phyloP scores from a whole-genome alignment of 1,140 invertebrate genomes.

The Coenobita brevimanus region DNA sequence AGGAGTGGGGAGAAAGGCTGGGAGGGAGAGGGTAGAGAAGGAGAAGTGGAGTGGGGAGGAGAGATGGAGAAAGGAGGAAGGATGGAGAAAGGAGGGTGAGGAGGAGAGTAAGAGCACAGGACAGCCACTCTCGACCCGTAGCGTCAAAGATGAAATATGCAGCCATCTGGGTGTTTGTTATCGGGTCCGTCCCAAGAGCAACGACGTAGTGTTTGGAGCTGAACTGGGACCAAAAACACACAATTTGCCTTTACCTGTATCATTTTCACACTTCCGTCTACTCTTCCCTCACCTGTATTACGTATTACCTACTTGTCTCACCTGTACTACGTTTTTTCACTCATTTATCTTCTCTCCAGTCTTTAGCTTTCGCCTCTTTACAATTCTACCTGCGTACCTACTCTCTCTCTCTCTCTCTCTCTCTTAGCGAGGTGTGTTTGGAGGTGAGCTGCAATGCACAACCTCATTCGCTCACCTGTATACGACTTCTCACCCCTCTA shows the following conservation, averaged over 20 bases:
- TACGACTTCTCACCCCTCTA: too few relatives aligned
- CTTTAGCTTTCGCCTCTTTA: not conserved
- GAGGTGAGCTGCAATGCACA: not conserved
- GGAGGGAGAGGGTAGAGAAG: not conserved
- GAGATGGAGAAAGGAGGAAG: not conserved
- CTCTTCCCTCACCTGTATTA: not conserved
- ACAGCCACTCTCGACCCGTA: not conserved
- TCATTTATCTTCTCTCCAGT: too few relatives aligned
- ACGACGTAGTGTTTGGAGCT: too few relatives aligned
- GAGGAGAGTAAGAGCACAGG: not conserved
- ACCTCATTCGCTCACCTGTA: too few relatives aligned
- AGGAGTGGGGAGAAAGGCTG: too few relatives aligned
- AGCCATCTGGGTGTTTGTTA: too few relatives aligned
- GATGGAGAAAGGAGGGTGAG: not conserved
- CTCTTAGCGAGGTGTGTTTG: not conserved
- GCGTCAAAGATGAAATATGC: not conserved
- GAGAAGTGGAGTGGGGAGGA: not conserved
- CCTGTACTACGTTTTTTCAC: too few relatives aligned
- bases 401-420: conserved; percentile 15
- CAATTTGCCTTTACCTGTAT: too few relatives aligned
- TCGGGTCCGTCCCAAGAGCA: too few relatives aligned
- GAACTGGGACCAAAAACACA: too few relatives aligned
- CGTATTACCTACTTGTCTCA: too few relatives aligned
- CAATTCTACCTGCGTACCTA: too few relatives aligned
- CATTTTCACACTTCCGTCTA: not conserved